Evolutionary conservation across 2,113 vertebrate genomes (phyloP).

Genomic region (Microtus montanus): DNA sequence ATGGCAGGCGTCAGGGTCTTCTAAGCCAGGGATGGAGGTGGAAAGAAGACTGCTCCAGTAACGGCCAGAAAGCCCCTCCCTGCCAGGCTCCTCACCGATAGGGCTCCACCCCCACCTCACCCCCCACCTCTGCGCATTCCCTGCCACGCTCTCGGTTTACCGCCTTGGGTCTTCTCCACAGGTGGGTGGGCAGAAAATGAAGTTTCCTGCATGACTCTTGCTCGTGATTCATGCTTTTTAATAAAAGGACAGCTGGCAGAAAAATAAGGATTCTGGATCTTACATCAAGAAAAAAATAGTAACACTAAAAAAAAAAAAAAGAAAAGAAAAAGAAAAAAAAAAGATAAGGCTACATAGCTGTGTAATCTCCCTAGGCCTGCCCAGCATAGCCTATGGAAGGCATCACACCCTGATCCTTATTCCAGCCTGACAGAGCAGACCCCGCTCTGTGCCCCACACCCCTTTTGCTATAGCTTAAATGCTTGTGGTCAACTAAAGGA

Average conservation of each 20-base stretch:
- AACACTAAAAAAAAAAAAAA: neutral
- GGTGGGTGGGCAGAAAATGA: constrained; percentile 46
- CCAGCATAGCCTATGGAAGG: neutral
- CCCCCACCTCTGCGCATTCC: neutral
- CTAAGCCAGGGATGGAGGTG: neutral
- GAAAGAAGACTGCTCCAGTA: neutral
- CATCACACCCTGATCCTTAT: neutral
- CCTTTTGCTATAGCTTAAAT: neutral
- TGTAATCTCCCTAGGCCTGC: neutral
- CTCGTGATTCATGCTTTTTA: constrained; percentile 65
- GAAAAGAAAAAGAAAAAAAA: neutral
- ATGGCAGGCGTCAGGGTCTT: neutral
- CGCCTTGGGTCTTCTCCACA: neutral
- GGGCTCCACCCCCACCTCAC: neutral
- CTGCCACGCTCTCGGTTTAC: neutral
- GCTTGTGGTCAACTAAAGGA: constrained; percentile 13
- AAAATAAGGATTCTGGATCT: constrained; percentile 49
- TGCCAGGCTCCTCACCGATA: neutral
- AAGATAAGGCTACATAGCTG: neutral
- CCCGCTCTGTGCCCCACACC: neutral
- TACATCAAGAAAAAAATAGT: constrained; percentile 46
- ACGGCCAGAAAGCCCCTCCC: neutral
- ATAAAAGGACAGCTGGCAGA: constrained; percentile 46
- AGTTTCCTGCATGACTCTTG: constrained; percentile 62
- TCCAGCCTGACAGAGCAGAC: neutral